Evolutionary conservation across 2,113 vertebrate genomes (phyloP).

Genomic region (Hystrix cristata): DNA sequence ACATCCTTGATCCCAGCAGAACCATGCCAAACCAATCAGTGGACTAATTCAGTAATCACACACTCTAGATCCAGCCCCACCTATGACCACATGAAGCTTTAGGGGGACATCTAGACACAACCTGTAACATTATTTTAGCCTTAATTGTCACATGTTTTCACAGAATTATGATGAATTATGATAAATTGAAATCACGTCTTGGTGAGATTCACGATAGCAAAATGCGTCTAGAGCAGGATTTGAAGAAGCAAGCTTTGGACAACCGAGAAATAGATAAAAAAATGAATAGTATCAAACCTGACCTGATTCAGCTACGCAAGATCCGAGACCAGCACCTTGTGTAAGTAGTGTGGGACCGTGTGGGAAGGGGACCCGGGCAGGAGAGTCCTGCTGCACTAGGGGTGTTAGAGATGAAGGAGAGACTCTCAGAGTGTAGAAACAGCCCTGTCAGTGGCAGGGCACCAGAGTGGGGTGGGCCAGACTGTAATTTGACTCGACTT

Average conservation of each 20-base stretch:
- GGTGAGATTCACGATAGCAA: slow-evolving; percentile 98
- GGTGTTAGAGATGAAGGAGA: not conserved
- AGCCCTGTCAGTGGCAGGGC: not conserved
- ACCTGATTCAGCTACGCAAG: slow-evolving; percentile 97
- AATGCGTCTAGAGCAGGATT: slow-evolving; percentile 95
- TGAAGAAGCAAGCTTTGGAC: slow-evolving; percentile 97
- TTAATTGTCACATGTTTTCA: slow-evolving; percentile 67
- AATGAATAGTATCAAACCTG: slow-evolving; percentile 97
- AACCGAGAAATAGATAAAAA: slow-evolving; percentile 97
- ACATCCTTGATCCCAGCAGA: too few species aligned
- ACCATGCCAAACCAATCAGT: too few species aligned
- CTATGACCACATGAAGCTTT: too few species aligned
- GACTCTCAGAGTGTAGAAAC: slow-evolving; percentile 63
- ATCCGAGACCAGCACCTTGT: slow-evolving; percentile 98
- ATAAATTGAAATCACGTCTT: slow-evolving; percentile 97
- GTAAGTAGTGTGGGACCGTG: slow-evolving; percentile 87
- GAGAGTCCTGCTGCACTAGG: not conserved
- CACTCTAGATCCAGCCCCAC: too few species aligned
- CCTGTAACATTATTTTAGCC: not conserved
- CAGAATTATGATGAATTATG: slow-evolving; percentile 97
- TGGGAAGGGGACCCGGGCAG: not conserved
- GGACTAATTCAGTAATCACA: too few species aligned
- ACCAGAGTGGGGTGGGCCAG: not conserved
- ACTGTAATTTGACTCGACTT: not conserved
- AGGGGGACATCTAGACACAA: too few species aligned